Evolutionary conservation across 1,140 invertebrate species (phyloP).

Genomic region (Bilobella aurantiaca): DNA sequence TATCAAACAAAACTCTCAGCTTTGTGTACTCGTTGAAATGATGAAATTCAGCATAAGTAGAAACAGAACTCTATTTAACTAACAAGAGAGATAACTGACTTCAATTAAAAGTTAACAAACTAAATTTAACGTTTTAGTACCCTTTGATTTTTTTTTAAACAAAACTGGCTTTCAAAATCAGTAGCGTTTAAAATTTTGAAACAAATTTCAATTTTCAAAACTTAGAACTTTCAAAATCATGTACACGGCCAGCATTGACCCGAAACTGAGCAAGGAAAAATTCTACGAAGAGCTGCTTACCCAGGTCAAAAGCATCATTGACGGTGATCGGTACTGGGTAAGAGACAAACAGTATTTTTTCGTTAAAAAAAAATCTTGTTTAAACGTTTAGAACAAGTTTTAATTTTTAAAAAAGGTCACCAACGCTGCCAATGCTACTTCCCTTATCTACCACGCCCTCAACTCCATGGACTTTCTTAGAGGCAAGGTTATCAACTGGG

Average conservation of each 20-base stretch:
- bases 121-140: background rate
- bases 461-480: conserved; percentile 9
- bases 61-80: no score
- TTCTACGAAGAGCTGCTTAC: background rate
- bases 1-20: no score
- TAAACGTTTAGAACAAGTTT: no score
- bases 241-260: background rate
- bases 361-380: background rate
- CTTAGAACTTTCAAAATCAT: background rate
- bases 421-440: conserved; percentile 24
- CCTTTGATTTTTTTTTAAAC: background rate
- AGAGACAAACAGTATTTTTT: background rate
- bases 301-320: background rate
- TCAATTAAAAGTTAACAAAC: no score
- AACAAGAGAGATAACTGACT: no score
- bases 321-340: background rate
- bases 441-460: conserved; percentile 25
- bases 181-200: background rate
- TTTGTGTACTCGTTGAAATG: no score
- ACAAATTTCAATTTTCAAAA: background rate
- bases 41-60: no score
- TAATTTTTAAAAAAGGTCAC: no score
- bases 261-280: background rate
- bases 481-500: conserved; percentile 24
- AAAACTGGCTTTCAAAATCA: background rate